These are phyloP conservation scores for Chloroceryle amazona DNA, from an alignment of 2,797 vertebrate genomes.

Conservation along the genomic window DNA sequence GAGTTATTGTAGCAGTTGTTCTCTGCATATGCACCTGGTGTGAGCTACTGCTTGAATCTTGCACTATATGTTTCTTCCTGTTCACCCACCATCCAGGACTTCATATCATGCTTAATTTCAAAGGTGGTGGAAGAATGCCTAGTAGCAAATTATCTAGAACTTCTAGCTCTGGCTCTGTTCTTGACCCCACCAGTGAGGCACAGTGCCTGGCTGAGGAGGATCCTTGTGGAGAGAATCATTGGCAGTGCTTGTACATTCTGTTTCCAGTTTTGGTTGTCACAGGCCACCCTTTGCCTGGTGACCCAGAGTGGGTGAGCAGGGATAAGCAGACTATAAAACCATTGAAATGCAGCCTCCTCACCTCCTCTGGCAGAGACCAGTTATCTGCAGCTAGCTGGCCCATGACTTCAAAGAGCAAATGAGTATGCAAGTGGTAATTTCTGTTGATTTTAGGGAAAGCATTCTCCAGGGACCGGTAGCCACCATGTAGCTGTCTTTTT, in stretches of 20 bases:
- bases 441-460: neutral
- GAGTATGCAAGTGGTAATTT: neutral
- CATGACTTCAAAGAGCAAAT: neutral
- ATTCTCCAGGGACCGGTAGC: neutral
- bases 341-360: neutral
- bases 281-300: neutral
- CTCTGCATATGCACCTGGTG: neutral
- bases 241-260: neutral
- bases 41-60: neutral
- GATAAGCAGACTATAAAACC: neutral
- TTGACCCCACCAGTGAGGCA: neutral
- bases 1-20: neutral
- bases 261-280: neutral
- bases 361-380: neutral
- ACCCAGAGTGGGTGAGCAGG: neutral
- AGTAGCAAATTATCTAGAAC: neutral
- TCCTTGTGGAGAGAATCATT: rapidly evolving
- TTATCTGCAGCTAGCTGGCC: neutral
- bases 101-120: neutral
- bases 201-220: rapidly evolving
- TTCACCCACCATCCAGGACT: neutral
- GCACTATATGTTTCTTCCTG: too few relatives aligned
- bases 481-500: rapidly evolving
- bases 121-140: neutral
- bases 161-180: neutral